These are phyloP conservation scores for Mustelus asterias DNA, from an alignment of 2,113 vertebrate genomes.

Conservation along the genomic window DNA sequence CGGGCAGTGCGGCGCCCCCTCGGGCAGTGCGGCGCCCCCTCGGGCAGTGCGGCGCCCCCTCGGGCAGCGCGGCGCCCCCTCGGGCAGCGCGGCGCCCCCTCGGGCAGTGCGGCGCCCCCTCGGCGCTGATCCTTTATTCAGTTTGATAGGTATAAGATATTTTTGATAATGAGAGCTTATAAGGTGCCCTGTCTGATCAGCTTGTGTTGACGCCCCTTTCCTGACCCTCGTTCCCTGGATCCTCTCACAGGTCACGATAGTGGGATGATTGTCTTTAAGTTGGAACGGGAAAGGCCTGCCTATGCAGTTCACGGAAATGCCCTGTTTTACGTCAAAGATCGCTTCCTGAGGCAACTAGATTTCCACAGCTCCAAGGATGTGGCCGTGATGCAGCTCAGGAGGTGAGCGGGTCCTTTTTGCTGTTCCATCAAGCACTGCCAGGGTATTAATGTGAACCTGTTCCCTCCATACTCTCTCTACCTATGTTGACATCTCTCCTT, in stretches of 20 bases:
- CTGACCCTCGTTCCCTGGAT: background rate
- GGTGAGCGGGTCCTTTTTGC: slow-evolving; percentile 50
- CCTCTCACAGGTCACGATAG: slow-evolving; percentile 76
- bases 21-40: too few relatives aligned
- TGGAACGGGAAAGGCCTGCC: slow-evolving; percentile 86
- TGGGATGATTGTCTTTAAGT: slow-evolving; percentile 94
- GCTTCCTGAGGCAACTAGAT: slow-evolving; percentile 86
- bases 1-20: too few relatives aligned
- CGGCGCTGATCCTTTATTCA: too few relatives aligned
- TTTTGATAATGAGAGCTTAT: too few relatives aligned
- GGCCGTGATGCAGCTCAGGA: slow-evolving; percentile 90
- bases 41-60: too few relatives aligned
- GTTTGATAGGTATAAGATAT: too few relatives aligned
- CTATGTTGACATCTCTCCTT: background rate
- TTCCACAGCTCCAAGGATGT: slow-evolving; percentile 94
- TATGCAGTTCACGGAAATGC: slow-evolving; percentile 85
- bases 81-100: too few relatives aligned
- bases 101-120: too few relatives aligned
- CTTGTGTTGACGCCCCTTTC: too few relatives aligned
- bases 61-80: too few relatives aligned
- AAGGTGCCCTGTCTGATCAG: background rate
- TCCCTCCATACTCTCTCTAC: too few relatives aligned
- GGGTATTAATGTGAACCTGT: too few relatives aligned
- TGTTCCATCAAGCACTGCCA: background rate
- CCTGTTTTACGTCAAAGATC: slow-evolving; percentile 89